A percentile compares a stretch with the other conserved stretches of the same genome.
Evolutionary conservation across 2,888 invertebrate genomes (phyloP).

Genomic region (Mythimna ferrago): DNA sequence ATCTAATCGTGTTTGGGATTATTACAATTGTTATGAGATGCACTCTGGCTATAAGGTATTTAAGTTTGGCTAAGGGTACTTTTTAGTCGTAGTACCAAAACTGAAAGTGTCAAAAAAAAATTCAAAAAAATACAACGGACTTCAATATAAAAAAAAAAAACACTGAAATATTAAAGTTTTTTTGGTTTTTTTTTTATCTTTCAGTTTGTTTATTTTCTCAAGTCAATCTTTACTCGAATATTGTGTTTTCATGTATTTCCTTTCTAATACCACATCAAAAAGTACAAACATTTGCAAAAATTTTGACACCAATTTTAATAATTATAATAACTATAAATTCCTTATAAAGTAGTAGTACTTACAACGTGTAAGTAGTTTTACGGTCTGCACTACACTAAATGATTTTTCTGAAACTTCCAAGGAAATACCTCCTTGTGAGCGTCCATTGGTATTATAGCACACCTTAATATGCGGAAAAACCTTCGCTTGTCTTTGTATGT

Average conservation of each 20-base stretch:
- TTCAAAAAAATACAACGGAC: no score
- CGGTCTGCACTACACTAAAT: not conserved
- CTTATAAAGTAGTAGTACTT: not conserved
- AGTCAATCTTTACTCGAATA: not conserved
- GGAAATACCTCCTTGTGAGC: not conserved
- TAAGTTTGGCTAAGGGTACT: no score
- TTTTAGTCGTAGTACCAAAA: no score
- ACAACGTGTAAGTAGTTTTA: not conserved
- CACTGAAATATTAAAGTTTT: no score
- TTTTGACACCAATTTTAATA: not conserved
- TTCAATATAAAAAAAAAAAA: no score
- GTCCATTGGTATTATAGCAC: not conserved
- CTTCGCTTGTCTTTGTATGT: not conserved
- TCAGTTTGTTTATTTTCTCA: not conserved
- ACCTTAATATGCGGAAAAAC: slow-evolving; percentile 23
- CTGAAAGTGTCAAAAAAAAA: no score
- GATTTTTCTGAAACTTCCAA: slow-evolving; percentile 3
- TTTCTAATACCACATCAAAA: not conserved
- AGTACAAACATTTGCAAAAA: slow-evolving; percentile 5
- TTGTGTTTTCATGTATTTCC: not conserved
- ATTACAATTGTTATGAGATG: no score
- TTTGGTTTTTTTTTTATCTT: no score
- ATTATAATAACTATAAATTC: not conserved
- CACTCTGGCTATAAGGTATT: no score
- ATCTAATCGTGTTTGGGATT: no score